phyloP scores from a whole-genome alignment of 2,888 invertebrate genomes.

The Agrochola lychnidis region DNA sequence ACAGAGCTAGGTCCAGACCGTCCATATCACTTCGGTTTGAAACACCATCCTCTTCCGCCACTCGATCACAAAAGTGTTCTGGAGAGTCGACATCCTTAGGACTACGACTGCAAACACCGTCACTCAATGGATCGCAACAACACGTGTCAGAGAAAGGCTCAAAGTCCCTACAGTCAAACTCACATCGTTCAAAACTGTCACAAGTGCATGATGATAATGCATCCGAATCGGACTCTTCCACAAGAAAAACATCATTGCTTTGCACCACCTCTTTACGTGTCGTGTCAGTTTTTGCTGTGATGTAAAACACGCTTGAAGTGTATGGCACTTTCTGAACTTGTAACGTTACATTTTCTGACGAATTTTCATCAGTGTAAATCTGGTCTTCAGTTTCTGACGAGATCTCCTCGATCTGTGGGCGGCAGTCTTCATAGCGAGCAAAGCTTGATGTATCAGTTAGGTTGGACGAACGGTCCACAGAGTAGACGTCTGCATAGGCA shows the following conservation, averaged over 20 bases:
- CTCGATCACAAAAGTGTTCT: constrained; percentile 84
- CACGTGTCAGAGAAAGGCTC: constrained; percentile 92
- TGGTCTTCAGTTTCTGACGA: constrained; percentile 75
- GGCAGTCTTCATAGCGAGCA: constrained; percentile 87
- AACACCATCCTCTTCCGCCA: constrained; percentile 84
- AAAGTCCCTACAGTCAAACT: constrained; percentile 90
- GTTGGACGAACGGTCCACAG: constrained; percentile 87
- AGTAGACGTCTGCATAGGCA: constrained; percentile 85
- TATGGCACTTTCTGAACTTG: constrained; percentile 88
- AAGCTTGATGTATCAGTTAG: constrained; percentile 89
- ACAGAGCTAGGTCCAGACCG: constrained; percentile 92
- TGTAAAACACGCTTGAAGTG: constrained; percentile 85
- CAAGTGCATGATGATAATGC: constrained; percentile 90
- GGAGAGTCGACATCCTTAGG: constrained; percentile 88
- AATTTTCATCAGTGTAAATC: constrained; percentile 69
- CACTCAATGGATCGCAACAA: constrained; percentile 89
- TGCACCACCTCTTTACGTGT: constrained; percentile 77
- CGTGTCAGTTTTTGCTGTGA: constrained; percentile 81
- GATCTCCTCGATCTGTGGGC: constrained; percentile 80
- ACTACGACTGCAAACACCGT: constrained; percentile 88
- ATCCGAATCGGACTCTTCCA: constrained; percentile 87
- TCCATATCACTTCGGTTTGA: constrained; percentile 92
- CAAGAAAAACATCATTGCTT: constrained; percentile 80
- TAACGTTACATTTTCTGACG: constrained; percentile 76
- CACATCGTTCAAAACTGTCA: constrained; percentile 90